Conservation (phyloP, 2,888 invertebrate species). For the Agriopis leucophaearia region DNA sequence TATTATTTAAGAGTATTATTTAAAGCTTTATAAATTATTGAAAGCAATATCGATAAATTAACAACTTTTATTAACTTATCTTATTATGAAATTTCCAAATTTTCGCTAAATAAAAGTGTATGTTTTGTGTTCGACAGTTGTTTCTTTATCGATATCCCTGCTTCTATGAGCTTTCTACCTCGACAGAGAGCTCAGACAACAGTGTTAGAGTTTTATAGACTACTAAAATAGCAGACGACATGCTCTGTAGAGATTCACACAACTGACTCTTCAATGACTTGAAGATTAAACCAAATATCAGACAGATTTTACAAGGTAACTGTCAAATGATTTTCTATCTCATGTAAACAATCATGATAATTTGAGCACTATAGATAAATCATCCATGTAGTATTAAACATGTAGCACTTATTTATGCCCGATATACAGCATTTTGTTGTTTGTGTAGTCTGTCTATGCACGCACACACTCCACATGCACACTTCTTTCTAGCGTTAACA, state of each 20-base stretch:
- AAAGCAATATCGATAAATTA: slow-evolving; percentile 35
- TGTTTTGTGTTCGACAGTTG: slow-evolving; percentile 27
- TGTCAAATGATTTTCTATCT: slow-evolving; percentile 27
- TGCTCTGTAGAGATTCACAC: slow-evolving; percentile 36
- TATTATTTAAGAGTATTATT: slow-evolving; percentile 39
- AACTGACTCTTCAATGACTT: slow-evolving; percentile 31
- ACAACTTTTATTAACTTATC: slow-evolving; percentile 22
- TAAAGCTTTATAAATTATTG: slow-evolving; percentile 30
- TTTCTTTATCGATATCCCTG: slow-evolving; percentile 38
- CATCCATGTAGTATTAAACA: slow-evolving; percentile 31
- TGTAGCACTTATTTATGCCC: slow-evolving; percentile 27
- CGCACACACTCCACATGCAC: slow-evolving; percentile 32
- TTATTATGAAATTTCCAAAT: slow-evolving; percentile 14
- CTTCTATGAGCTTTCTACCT: slow-evolving; percentile 34
- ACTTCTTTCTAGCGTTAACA: slow-evolving; percentile 33
- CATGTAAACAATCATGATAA: slow-evolving; percentile 37
- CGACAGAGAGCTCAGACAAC: slow-evolving; percentile 36
- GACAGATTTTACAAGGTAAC: slow-evolving; percentile 36
- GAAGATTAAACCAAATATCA: slow-evolving; percentile 9
- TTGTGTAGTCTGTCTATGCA: slow-evolving; percentile 35
- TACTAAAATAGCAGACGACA: slow-evolving; percentile 36
- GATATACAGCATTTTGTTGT: slow-evolving; percentile 34
- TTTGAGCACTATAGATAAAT: slow-evolving; percentile 31
- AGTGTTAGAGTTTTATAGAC: slow-evolving; percentile 32
- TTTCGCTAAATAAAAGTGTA: slow-evolving; percentile 27